Conservation (phyloP, 1,140 invertebrate species). For the Polyergus mexicanus region DNA sequence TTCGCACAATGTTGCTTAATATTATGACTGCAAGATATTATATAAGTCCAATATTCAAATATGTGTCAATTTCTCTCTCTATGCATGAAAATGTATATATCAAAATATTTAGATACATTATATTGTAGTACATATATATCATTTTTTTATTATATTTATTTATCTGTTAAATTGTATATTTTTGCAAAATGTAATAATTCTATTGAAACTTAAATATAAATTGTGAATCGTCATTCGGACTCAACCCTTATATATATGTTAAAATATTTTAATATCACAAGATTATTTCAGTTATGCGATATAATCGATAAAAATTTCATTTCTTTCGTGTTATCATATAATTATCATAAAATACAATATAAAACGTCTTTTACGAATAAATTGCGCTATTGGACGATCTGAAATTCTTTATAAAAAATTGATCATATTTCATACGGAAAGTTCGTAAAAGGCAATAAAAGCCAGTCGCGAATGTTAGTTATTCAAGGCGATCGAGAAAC, state of each 20-base stretch:
- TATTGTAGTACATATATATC: too few species aligned
- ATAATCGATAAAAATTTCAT: neutral
- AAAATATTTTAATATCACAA: neutral
- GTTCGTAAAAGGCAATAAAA: constrained; percentile 70
- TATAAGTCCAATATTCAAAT: neutral
- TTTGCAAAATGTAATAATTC: constrained; percentile 1
- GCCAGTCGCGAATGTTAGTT: constrained; percentile 41
- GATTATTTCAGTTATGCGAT: neutral
- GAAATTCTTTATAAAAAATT: constrained; percentile 19
- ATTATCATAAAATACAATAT: constrained; percentile 4
- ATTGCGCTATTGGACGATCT: too few species aligned
- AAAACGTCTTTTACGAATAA: neutral
- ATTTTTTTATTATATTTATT: neutral
- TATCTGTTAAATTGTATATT: neutral
- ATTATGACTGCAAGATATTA: constrained; percentile 22
- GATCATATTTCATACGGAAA: constrained; percentile 21
- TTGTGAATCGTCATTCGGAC: too few species aligned
- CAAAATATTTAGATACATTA: constrained; percentile 7
- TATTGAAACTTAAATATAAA: neutral
- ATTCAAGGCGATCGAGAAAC: constrained; percentile 80
- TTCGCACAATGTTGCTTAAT: constrained; percentile 18
- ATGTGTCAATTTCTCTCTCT: neutral
- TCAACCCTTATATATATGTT: too few species aligned
- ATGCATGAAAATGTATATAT: neutral
- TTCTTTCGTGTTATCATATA: neutral